Evolutionary conservation across 2,797 vertebrate genomes (phyloP), one percentile per base, ranked within the genome.

Genomic region (Malacoctenus gilli): DNA sequence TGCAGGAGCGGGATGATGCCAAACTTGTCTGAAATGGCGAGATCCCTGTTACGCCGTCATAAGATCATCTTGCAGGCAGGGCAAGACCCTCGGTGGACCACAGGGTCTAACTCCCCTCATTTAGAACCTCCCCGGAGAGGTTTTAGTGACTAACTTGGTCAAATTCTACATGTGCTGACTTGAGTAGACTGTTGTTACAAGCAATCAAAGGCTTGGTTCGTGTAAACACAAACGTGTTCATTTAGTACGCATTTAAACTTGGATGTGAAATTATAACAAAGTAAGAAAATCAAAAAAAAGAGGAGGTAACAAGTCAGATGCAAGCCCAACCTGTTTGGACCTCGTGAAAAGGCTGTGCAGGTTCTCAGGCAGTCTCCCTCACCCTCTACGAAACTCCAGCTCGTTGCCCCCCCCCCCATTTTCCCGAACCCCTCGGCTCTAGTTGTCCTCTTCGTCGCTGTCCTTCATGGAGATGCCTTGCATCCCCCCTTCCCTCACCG

Each of bases 391-490:
- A 58, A 40, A 37, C 39, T 55, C n/a, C 25, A 28, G 25, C 25
- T 6, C 5, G 25, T 28, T 28, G n/a, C n/a, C n/a, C n/a, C n/a
- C n/a, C n/a, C n/a, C n/a, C n/a, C n/a, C n/a, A n/a, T n/a, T n/a
- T n/a, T n/a, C n/a, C n/a, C n/a, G n/a, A n/a, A n/a, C n/a, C n/a
- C 9, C 25, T 28, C 25, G 4, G 25, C 87, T 95, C 87, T 95
- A 95, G 79, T 96, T 89, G 0, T 94, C 67, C 19, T 99, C 97
- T 83, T 99, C 97, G 47, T 99, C 97, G 2, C 97, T 99, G 92
- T 99, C 96, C 82, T 92, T 98, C 97, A 99, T 99, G 59, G 96
- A 98, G 79, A 99, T 95, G 1, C 97, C 97, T 77, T 97, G 95
- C 75, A 99, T 95, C 43, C 95, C 96, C 2, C 95, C 96, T 72